Base-by-base conservation (phyloP, 2,113 vertebrate genomes). In the Cynocephalus volans region DNA sequence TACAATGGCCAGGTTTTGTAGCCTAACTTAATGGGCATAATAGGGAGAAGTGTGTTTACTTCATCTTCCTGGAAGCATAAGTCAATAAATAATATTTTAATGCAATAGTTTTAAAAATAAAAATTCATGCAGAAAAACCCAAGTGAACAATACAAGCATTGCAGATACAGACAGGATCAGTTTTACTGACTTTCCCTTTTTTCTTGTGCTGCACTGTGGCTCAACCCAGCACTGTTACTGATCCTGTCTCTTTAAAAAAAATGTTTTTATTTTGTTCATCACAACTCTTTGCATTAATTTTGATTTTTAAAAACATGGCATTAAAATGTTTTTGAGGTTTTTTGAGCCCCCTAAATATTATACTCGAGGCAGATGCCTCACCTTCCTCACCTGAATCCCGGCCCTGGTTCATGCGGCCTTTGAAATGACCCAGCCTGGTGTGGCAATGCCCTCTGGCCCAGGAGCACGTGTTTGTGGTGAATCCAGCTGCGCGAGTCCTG, bases 241-340 rank as follows among this genome's bases (percentile, higher is more conserved):
- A 80, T 26, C 31, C 24, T 58, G 31, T 33, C 50, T 60, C 67
- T 48, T n/a, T 50, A 41, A 56, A 56, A 56, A 56, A 67, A 75
- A 70, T 81, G 12, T 26, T 73, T 54, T 90, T 24, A 31, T 80
- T 73, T 48, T 69, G 64, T 31, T 26, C 10, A 73, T 60, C 24
- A 33, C 6, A 28, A 23, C 23, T 64, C 33, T 41, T 69, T 56
- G 56, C 31, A 18, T 93, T 45, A 28, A 13, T 64, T 96, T 86
- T 69, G 36, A 45, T 45, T 81, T 93, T 54, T 95, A 8, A 62
- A 90, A 93, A 24, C 33, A 83, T 3, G 17, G 14, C 64, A 12
- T 28, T 72, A 31, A 93, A 83, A 73, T 83, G 52, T 72, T 62
- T 52, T 80, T 72, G 62, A 73, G 50, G 36, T 88, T 54, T 76